phyloP scores from a whole-genome alignment of 2,113 vertebrate genomes.

The Macrotis lagotis region DNA sequence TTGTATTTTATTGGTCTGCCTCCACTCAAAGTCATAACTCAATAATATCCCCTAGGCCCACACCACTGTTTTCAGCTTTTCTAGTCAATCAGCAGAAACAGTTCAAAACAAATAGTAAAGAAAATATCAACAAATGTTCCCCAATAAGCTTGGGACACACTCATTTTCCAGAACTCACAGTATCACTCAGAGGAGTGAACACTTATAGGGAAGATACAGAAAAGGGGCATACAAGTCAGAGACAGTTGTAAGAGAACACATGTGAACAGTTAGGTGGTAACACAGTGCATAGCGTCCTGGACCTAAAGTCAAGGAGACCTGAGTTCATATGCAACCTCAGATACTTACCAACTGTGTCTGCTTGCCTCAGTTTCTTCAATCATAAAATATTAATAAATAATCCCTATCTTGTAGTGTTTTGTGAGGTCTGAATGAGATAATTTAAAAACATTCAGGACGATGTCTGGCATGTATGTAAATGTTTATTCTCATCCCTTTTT shows the following conservation, averaged over 20 bases:
- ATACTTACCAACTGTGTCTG: neutral
- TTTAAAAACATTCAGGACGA: neutral
- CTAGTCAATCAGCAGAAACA: neutral
- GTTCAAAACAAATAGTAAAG: neutral
- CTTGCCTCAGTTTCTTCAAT: neutral
- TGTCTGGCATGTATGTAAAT: neutral
- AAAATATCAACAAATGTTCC: neutral
- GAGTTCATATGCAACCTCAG: neutral
- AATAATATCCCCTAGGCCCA: neutral
- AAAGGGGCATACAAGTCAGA: neutral
- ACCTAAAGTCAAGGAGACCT: neutral
- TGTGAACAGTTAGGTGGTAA: neutral
- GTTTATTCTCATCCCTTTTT: neutral
- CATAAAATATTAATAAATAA: neutral
- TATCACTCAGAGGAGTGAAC: neutral
- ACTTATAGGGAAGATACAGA: neutral
- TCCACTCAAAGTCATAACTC: neutral
- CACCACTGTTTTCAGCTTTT: neutral
- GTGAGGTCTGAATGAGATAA: neutral
- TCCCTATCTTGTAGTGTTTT: neutral
- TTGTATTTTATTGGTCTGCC: neutral
- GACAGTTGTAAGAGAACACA: neutral
- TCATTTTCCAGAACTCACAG: neutral
- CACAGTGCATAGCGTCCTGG: neutral
- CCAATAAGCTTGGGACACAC: neutral